Evolutionary conservation across 2,797 vertebrate genomes (phyloP), one percentile per base, ranked within the genome.

Genomic region (Gambusia yucatana): DNA sequence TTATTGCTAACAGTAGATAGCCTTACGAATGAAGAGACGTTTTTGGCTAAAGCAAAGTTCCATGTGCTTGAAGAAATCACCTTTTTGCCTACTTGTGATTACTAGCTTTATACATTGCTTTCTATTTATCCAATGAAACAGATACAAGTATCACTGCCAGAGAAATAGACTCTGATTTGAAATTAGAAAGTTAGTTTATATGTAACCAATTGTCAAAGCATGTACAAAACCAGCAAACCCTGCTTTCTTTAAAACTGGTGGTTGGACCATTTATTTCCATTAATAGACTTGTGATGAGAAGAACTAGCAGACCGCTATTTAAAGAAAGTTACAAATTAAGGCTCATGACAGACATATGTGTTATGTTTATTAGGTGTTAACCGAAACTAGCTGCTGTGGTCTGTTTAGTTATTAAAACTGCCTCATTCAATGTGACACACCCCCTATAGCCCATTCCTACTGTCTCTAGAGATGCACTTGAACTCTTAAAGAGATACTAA

Each of bases 361-460:
- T 48, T 8, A 6, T 39, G 33, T 25, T 41, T 55, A 13, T 55
- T 41, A 73, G 41, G 39, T 3, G 48, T 39, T 55, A 52, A 20
- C 11, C 1, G 6, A 52, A 52, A 52, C 30, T 72, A 43, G 46
- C 8, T 55, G 25, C 46, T 30, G 55, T 76, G 36, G 17, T 67
- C 17, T 55, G 36, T 77, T 52, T 75, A 81, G 59, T 80, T 6
- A 77, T 77, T 71, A 78, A 48, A 43, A 28, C 72, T 63, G 79
- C 84, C 61, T 72, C 46, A 52, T 74, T 39, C 72, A 71, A 72
- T 75, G 80, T 85, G 90, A 80, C 78, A 82, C 82, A 82, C 44
- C 47, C 55, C 77, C 77, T 82, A 92, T 76, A 92, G 88, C 71
- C 20, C 72, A 73, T 74, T 57, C 67, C 84, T 59, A 30, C 50